Percentiles rank a stretch among this genome's conserved stretches.
These are phyloP conservation scores for Dolichopus griseipennis DNA, from an alignment of 2,888 invertebrate genomes.

Conservation along the genomic window DNA sequence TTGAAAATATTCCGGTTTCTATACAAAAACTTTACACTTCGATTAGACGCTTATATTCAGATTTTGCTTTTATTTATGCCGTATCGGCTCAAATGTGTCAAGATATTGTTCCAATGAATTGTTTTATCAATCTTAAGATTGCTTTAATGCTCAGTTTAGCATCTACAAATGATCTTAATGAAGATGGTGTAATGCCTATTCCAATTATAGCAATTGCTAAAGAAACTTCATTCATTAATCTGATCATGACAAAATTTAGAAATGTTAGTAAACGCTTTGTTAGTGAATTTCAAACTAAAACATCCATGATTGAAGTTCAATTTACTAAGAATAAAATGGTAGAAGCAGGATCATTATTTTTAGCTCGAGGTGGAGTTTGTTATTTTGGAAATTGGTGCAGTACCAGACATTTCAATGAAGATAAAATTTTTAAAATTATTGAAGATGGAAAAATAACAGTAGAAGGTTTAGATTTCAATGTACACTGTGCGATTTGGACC, in stretches of 20 bases:
- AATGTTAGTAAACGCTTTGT: conserved; percentile 36
- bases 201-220: conserved; percentile 34
- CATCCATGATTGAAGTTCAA: conserved; percentile 31
- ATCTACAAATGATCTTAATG: conserved; percentile 26
- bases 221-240: conserved; percentile 31
- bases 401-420: conserved; percentile 26
- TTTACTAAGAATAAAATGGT: conserved; percentile 29
- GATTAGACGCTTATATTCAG: conserved; percentile 32
- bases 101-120: conserved; percentile 39
- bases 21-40: conserved; percentile 30
- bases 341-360: conserved; percentile 36
- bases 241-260: conserved; percentile 32
- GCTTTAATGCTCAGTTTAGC: conserved; percentile 41
- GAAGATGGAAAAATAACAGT: conserved; percentile 28
- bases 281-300: conserved; percentile 14
- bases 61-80: conserved; percentile 41
- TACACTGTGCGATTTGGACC: conserved; percentile 40
- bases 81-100: conserved; percentile 41
- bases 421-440: conserved; percentile 32
- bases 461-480: conserved; percentile 27
- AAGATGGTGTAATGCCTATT: conserved; percentile 32
- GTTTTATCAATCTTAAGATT: conserved; percentile 43
- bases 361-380: conserved; percentile 41
- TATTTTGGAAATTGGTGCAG: conserved; percentile 41
- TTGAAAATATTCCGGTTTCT: conserved; percentile 25